Base-by-base conservation (phyloP, 2,888 invertebrate genomes). In the Cecidostiba fungosa region DNA sequence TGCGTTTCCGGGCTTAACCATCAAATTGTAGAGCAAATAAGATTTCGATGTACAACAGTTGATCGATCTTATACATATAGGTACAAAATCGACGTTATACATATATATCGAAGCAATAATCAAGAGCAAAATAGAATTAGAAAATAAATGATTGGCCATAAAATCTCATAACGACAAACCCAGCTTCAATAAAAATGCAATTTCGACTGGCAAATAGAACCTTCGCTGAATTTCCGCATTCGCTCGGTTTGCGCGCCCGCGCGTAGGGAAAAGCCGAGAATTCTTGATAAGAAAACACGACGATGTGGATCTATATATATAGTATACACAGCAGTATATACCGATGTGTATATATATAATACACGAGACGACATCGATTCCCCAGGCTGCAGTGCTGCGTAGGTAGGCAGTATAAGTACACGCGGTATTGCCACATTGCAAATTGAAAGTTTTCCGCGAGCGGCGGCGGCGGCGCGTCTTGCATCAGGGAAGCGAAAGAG, bases 401-500 rank as follows among this genome's bases (percentile, higher is more conserved):
- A 76, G 50, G 76, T 36, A 76, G 76, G 54, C 29, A 66, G 62
- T 66, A n/a, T n/a, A n/a, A 26, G 62, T 76, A 76, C 32, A 76
- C 72, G 43, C 76, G 32, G n/a, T 76, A 77, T 77, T 77, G 43
- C 77, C 77, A 77, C 77, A 77, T 59, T 43, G 66, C 77, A 77
- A 77, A 77, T 77, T 77, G 77, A 77, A 77, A 77, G 77, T 77
- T 77, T 77, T 77, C 77, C 77, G 66, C 77, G 29, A 50, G 62
- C 26, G n/a, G n/a, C 70, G 29, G 62, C 77, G 43, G 4, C 77
- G 62, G 10, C 77, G 54, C 66, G 77, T 77, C 77, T 77, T 43
- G 77, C 62, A 77, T 47, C 66, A 77, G 77, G 77, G 26, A 69
- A 77, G 77, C 47, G 66, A 77, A 77, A 66, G 29, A 77, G 43